phyloP scores from a whole-genome alignment of 2,888 invertebrate genomes.

The Spisula solida region DNA sequence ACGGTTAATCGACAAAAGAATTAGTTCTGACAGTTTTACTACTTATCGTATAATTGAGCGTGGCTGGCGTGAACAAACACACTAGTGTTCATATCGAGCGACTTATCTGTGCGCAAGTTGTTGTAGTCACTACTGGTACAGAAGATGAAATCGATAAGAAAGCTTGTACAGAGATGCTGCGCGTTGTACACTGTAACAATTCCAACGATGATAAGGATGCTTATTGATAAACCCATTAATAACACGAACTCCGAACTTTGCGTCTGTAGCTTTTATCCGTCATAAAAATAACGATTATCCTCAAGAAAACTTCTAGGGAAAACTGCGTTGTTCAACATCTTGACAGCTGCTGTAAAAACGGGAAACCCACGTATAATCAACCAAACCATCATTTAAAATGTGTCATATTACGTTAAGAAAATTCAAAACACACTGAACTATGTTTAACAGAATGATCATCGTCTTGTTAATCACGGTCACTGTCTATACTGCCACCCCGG shows the following conservation, averaged over 20 bases:
- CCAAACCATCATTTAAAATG: no score
- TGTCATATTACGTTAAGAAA: no score
- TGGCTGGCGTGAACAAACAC: slow-evolving; percentile 28
- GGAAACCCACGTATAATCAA: no score
- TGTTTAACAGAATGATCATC: no score
- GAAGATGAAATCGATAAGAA: background rate
- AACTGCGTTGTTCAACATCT: background rate
- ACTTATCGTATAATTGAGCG: slow-evolving; percentile 48
- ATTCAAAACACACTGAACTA: no score
- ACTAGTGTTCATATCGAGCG: slow-evolving; percentile 35
- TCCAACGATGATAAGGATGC: background rate
- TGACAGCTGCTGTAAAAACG: no score
- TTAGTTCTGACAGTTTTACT: slow-evolving; percentile 41
- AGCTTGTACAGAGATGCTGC: background rate
- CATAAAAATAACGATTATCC: background rate
- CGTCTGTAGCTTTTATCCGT: background rate
- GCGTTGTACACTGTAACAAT: background rate
- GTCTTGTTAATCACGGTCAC: no score
- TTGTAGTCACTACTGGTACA: background rate
- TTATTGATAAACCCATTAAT: background rate
- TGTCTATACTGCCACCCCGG: no score
- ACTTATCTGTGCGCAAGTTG: slow-evolving; percentile 10
- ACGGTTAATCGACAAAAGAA: slow-evolving; percentile 53
- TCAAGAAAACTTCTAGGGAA: background rate
- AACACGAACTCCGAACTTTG: background rate